Evolutionary conservation across 2,797 vertebrate species (phyloP), one percentile per base, ranked within the genome.

Genomic region (Epinephelus malabaricus): DNA sequence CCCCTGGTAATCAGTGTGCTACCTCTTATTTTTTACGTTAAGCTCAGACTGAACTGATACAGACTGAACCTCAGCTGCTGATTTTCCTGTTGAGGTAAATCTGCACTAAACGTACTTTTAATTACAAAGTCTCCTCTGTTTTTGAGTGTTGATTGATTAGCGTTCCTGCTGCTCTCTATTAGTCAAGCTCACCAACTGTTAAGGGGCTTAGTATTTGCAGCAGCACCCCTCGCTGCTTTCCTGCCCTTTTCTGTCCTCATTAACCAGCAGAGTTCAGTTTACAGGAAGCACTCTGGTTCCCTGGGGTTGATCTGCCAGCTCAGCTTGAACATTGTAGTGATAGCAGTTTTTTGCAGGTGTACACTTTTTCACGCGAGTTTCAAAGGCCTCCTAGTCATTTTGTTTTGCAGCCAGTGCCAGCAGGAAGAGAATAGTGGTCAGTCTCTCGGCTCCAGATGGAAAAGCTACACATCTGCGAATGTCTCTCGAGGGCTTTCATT

Each of bases 341-440:
- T 45, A 40, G 87, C 90, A 81, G 43, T 78, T 85, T 85, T 47
- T 66, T 89, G 88, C 90, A 88, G 82, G 78, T 90, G 86, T 56
- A 56, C 58, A 5, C 63, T 66, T 62, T 40, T 68, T 47, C 58
- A 8, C 47, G 10, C 69, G n/a, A 2, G 34, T 55, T 77, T 63
- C 50, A 80, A 25, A 72, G 21, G 49, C n/a, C 51, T 55, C 47
- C 15, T 49, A n/a, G 21, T 61, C 50, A 5, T 67, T 78, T 58
- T 70, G 54, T 83, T 76, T 84, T 14, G 6, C 23, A 50, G 9
- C n/a, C 60, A 9, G 3, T 13, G 23, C 53, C 81, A 67, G 70
- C 45, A 82, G 77, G 59, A 75, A 74, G 49, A 78, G 45, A 49
- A 0, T 4, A 54, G 64, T 6, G 69, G 80, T 76, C 79, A 66